These are phyloP conservation scores for Lordiphosa mommai DNA, from an alignment of 1,140 invertebrate genomes.

Conservation along the genomic window DNA sequence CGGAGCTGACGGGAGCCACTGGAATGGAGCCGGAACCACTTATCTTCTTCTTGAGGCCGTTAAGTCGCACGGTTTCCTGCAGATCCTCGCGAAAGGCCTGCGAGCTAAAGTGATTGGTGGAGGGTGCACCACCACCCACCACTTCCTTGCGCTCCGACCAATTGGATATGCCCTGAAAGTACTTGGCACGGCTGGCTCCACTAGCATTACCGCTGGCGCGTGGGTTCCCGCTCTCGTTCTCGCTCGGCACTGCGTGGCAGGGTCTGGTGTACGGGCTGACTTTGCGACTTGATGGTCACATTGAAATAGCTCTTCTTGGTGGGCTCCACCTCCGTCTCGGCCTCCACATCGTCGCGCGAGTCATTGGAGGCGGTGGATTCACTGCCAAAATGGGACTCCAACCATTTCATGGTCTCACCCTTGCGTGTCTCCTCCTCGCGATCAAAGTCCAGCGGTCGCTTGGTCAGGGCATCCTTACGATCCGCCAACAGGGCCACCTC, in stretches of 20 bases:
- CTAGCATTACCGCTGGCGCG: background rate
- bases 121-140: constrained; percentile 5
- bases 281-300: constrained; percentile 87
- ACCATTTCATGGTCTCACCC: constrained; percentile 93
- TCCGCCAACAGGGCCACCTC: constrained; percentile 81
- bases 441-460: constrained; percentile 89
- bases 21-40: constrained; percentile 10
- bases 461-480: constrained; percentile 89
- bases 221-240: constrained; percentile 27
- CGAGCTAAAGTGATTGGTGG: constrained; percentile 64
- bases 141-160: constrained; percentile 86
- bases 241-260: constrained; percentile 47
- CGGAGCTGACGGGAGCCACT: background rate
- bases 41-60: constrained; percentile 53
- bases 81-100: constrained; percentile 78
- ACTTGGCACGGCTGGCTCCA: constrained; percentile 77
- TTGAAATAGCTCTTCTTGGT: constrained; percentile 88
- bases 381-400: constrained; percentile 93
- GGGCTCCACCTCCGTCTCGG: constrained; percentile 81
- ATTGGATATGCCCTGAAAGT: constrained; percentile 87
- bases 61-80: constrained; percentile 73
- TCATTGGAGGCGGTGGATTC: constrained; percentile 89
- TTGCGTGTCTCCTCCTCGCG: constrained; percentile 93
- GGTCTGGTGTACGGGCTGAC: constrained; percentile 79
- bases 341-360: constrained; percentile 80